phyloP scores from a whole-genome alignment of 2,113 vertebrate genomes.

The Odobenus rosmarus region DNA sequence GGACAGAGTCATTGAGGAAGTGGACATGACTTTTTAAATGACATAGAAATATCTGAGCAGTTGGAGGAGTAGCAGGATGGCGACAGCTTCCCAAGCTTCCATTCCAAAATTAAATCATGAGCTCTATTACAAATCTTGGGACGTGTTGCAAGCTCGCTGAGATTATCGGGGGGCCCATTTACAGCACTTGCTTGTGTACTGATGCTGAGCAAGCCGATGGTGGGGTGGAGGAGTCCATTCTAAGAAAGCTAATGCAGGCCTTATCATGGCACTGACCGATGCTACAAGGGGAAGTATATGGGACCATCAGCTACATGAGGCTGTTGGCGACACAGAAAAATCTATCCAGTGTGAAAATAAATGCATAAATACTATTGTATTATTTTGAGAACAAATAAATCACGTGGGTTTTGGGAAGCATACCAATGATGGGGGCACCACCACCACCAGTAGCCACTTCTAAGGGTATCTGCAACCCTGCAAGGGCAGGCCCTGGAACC shows the following conservation, averaged over 20 bases:
- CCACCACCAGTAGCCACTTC: not conserved
- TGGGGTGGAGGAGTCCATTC: not conserved
- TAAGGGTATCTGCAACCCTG: not conserved
- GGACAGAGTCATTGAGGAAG: not conserved
- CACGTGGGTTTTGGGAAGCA: not conserved
- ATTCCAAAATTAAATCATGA: not conserved
- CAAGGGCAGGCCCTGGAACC: not conserved
- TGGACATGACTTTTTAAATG: not conserved
- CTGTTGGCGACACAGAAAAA: not conserved
- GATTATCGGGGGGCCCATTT: not conserved
- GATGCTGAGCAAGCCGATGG: not conserved
- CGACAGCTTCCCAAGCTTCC: not conserved
- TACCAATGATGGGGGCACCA: rapidly evolving
- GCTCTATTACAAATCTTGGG: not conserved
- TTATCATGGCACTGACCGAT: not conserved
- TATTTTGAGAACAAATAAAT: not conserved
- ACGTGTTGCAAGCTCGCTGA: not conserved
- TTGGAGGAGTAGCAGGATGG: not conserved
- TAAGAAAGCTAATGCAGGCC: not conserved
- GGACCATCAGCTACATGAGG: not conserved
- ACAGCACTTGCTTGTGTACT: no score
- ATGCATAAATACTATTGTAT: not conserved
- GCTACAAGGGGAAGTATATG: not conserved
- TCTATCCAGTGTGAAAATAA: not conserved
- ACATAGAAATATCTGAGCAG: not conserved